A percentile compares a stretch with the other conserved stretches of the same genome.
These are phyloP conservation scores for Nephrotoma flavescens DNA, from an alignment of 2,888 invertebrate genomes.

Conservation along the genomic window DNA sequence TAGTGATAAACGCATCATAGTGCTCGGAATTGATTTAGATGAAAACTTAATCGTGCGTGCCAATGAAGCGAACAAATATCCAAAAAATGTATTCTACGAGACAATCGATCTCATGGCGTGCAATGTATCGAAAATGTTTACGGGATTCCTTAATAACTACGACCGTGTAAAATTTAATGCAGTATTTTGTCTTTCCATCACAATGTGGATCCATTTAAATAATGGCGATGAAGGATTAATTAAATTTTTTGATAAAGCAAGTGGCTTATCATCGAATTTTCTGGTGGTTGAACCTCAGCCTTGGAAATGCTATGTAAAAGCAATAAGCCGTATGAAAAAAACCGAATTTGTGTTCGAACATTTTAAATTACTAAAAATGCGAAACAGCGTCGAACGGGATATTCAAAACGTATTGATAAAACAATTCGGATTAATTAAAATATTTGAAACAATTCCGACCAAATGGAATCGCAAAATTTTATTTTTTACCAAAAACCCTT, in stretches of 20 bases:
- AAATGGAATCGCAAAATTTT: slow-evolving; percentile 56
- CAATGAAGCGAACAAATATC: slow-evolving; percentile 32
- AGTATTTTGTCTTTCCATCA: slow-evolving; percentile 66
- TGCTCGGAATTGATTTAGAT: slow-evolving; percentile 63
- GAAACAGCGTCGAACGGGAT: slow-evolving; percentile 41
- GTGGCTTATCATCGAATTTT: slow-evolving; percentile 34
- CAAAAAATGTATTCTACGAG: slow-evolving; percentile 37
- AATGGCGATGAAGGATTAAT: slow-evolving; percentile 58
- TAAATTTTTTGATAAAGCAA: slow-evolving; percentile 43
- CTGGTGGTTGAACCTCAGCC: slow-evolving; percentile 70
- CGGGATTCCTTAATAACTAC: slow-evolving; percentile 14
- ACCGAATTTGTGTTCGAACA: slow-evolving; percentile 42
- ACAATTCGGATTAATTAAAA: slow-evolving; percentile 34
- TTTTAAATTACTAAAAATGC: slow-evolving; percentile 43
- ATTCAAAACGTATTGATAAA: slow-evolving; percentile 41
- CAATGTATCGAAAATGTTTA: slow-evolving; percentile 19
- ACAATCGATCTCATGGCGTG: slow-evolving; percentile 44
- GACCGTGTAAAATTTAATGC: slow-evolving; percentile 43
- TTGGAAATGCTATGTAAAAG: slow-evolving; percentile 71
- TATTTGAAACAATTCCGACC: slow-evolving; percentile 42
- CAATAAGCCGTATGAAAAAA: slow-evolving; percentile 53
- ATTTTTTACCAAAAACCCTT: slow-evolving; percentile 36
- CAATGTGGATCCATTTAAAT: slow-evolving; percentile 86
- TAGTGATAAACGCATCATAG: slow-evolving; percentile 13
- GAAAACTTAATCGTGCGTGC: slow-evolving; percentile 52